These are phyloP conservation scores for Lindbergichthys nudifrons DNA, from an alignment of 2,797 vertebrate species.

Conservation along the genomic window DNA sequence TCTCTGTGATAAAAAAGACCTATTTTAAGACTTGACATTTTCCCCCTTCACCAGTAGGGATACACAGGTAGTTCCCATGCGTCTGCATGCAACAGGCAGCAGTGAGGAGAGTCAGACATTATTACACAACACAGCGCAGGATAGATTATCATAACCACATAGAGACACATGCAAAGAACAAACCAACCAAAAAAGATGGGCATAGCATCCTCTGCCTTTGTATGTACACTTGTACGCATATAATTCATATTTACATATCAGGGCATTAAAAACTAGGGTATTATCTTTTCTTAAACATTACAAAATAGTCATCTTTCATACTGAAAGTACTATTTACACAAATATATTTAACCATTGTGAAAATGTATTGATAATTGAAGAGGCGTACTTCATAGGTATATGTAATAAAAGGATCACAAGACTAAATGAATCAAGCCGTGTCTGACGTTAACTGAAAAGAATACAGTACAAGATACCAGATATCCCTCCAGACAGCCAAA, in stretches of 20 bases:
- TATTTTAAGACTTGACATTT: slow-evolving; percentile 89
- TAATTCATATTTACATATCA: slow-evolving; percentile 93
- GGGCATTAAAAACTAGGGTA: slow-evolving; percentile 94
- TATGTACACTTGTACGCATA: slow-evolving; percentile 98
- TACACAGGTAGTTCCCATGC: slow-evolving; percentile 89
- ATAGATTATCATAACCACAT: slow-evolving; percentile 94
- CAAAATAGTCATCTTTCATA: slow-evolving; percentile 99
- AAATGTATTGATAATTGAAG: slow-evolving; percentile 83
- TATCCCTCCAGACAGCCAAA: slow-evolving; percentile 69
- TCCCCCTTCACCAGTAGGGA: slow-evolving; percentile 85
- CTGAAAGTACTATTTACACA: slow-evolving; percentile 99
- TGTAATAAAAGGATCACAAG: slow-evolving; percentile 81
- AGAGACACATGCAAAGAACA: slow-evolving; percentile 98
- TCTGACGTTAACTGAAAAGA: slow-evolving; percentile 72
- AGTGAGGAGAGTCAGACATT: slow-evolving; percentile 87
- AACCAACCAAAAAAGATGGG: slow-evolving; percentile 80
- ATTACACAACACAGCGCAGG: slow-evolving; percentile 87
- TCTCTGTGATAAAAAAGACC: slow-evolving; percentile 80
- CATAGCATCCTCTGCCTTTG: slow-evolving; percentile 91
- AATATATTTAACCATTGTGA: slow-evolving; percentile 85
- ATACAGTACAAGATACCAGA: slow-evolving; percentile 73
- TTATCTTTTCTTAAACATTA: slow-evolving; percentile 96
- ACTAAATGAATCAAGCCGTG: slow-evolving; percentile 78
- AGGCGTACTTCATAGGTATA: slow-evolving; percentile 78
- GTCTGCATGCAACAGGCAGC: slow-evolving; percentile 90